Percentiles rank a stretch among this genome's conserved stretches.
These are phyloP conservation scores for Lacanobia oleracea DNA, from an alignment of 2,888 invertebrate species.

Conservation along the genomic window DNA sequence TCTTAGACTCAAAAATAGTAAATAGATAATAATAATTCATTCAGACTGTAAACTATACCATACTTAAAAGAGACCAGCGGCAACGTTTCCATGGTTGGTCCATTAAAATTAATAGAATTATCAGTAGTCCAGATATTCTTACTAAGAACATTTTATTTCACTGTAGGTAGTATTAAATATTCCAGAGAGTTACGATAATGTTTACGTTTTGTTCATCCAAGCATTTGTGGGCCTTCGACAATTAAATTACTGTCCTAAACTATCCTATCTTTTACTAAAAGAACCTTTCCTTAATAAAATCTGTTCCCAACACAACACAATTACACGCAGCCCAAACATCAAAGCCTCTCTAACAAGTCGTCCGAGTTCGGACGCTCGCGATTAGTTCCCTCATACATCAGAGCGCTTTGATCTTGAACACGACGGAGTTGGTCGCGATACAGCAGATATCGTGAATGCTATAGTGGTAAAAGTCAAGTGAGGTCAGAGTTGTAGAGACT, in stretches of 20 bases:
- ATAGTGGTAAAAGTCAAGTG: too few species aligned
- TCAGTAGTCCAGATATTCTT: too few species aligned
- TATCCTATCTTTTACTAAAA: neutral
- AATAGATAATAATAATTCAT: too few species aligned
- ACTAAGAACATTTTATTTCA: neutral
- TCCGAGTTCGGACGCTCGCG: neutral
- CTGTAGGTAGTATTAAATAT: neutral
- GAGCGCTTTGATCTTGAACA: conserved; percentile 13
- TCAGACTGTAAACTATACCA: too few species aligned
- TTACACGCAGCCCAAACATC: neutral
- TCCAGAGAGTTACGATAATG: neutral
- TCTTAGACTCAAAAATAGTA: too few species aligned
- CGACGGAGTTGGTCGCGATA: too few species aligned
- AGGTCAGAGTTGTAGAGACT: too few species aligned
- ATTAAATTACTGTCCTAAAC: neutral
- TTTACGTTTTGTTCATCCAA: too few species aligned
- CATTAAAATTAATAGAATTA: too few species aligned
- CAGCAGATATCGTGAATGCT: too few species aligned
- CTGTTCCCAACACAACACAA: neutral
- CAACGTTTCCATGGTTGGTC: too few species aligned
- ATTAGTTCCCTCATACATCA: neutral
- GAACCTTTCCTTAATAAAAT: neutral
- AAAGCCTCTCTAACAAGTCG: conserved; percentile 18
- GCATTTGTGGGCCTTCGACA: neutral
- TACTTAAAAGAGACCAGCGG: too few species aligned